phyloP scores from a whole-genome alignment of 1,140 invertebrate species.

The Meloidogyne hapla region DNA sequence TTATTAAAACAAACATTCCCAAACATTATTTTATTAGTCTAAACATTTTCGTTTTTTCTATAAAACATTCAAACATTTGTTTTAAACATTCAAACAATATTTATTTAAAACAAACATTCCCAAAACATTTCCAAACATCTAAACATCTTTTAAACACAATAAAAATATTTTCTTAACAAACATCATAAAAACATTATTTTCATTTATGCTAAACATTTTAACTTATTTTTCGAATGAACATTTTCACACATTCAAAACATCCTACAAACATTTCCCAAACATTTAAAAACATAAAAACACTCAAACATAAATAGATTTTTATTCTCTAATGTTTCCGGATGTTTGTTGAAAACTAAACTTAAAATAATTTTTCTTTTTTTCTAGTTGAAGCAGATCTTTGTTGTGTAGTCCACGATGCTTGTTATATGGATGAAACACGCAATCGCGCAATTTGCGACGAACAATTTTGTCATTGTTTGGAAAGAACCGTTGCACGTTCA shows the following conservation, averaged over 20 bases:
- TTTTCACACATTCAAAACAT: neutral
- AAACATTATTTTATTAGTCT: too few species aligned
- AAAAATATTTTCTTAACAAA: too few species aligned
- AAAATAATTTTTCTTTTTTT: neutral
- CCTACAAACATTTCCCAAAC: neutral
- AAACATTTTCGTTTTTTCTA: too few species aligned
- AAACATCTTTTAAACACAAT: neutral
- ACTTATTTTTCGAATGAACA: too few species aligned
- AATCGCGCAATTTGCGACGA: conserved; percentile 27
- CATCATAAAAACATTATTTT: too few species aligned
- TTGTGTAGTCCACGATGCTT: conserved; percentile 33
- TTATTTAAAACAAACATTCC: neutral
- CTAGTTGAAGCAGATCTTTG: conserved; percentile 36
- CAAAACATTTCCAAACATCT: neutral
- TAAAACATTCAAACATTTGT: too few species aligned
- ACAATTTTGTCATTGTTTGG: conserved; percentile 35
- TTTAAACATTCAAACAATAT: neutral
- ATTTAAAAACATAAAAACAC: neutral
- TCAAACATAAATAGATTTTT: neutral
- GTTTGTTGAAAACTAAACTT: neutral
- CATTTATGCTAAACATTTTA: too few species aligned
- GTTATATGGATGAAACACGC: conserved; percentile 34
- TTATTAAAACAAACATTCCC: too few species aligned
- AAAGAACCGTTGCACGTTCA: conserved; percentile 24
- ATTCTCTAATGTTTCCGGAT: neutral